Evolutionary conservation across 2,113 vertebrate species (phyloP).

Genomic region (Pangasianodon hypophthalmus): DNA sequence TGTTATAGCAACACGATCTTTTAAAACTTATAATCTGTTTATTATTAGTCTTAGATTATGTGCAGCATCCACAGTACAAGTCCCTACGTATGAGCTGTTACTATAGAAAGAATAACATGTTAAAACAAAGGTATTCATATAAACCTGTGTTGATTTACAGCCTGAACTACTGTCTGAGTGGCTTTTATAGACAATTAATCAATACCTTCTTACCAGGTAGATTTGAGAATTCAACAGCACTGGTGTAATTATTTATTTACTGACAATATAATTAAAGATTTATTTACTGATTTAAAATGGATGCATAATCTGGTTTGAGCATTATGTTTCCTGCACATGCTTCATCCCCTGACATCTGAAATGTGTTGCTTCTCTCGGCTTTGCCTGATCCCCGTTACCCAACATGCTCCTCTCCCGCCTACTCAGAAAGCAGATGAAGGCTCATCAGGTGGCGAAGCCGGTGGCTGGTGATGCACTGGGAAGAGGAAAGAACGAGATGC

Average conservation of each 20-base stretch:
- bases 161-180: neutral
- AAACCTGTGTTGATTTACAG: neutral
- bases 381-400: slow-evolving; percentile 7
- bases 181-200: neutral
- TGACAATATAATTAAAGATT: neutral
- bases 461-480: neutral
- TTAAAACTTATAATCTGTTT: neutral
- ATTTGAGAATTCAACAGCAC: neutral
- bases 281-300: neutral
- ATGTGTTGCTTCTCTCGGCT: neutral
- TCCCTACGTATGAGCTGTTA: neutral
- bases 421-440: slow-evolving; percentile 28
- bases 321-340: neutral
- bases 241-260: neutral
- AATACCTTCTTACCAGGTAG: neutral
- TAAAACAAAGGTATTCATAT: neutral
- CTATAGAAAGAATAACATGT: neutral
- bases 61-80: neutral
- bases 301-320: neutral
- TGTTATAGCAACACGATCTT: neutral
- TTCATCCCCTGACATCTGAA: slow-evolving; percentile 6
- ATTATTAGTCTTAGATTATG: neutral
- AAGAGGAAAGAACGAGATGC: neutral
- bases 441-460: slow-evolving; percentile 3
- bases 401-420: neutral